Evolutionary conservation across 2,888 invertebrate genomes (phyloP).

Genomic region (Matsumyia berberina): DNA sequence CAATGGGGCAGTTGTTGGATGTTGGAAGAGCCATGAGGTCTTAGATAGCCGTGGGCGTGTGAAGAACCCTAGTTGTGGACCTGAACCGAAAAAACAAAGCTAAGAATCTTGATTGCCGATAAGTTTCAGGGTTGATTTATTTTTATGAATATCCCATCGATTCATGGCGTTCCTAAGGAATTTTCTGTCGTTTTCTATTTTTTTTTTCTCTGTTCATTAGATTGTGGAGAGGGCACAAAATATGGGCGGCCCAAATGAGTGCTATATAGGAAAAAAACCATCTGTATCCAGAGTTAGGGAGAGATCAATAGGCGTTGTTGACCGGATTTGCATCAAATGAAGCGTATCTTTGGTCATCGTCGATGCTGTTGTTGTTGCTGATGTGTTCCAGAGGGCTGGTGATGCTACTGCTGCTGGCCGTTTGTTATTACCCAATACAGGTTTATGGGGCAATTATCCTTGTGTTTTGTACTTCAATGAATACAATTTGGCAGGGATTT

Average conservation of each 20-base stretch:
- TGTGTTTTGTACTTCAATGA: conserved; percentile 74
- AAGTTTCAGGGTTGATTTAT: conserved; percentile 67
- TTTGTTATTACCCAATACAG: conserved; percentile 75
- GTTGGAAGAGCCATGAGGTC: background rate
- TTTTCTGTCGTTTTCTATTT: no score
- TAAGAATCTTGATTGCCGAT: conserved; percentile 29
- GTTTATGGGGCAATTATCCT: conserved; percentile 75
- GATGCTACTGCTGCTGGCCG: conserved; percentile 45
- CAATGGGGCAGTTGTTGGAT: no score
- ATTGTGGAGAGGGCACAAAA: conserved; percentile 25
- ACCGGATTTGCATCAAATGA: conserved; percentile 71
- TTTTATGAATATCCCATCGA: conserved; percentile 60
- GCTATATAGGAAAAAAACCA: conserved; percentile 23
- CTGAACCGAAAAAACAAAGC: conserved; percentile 6
- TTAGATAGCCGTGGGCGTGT: conserved; percentile 17
- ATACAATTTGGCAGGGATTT: conserved; percentile 74
- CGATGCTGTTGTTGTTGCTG: conserved; percentile 6
- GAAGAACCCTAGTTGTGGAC: conserved; percentile 23
- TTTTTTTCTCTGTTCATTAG: conserved; percentile 1
- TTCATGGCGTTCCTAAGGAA: conserved; percentile 34
- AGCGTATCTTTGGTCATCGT: conserved; percentile 69
- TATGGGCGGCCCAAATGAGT: conserved; percentile 22
- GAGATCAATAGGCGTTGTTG: conserved; percentile 56
- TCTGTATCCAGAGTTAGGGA: conserved; percentile 28
- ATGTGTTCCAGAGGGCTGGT: conserved; percentile 18